Conservation (phyloP, 1,140 invertebrate genomes). For the Saxidomus purpurata region DNA sequence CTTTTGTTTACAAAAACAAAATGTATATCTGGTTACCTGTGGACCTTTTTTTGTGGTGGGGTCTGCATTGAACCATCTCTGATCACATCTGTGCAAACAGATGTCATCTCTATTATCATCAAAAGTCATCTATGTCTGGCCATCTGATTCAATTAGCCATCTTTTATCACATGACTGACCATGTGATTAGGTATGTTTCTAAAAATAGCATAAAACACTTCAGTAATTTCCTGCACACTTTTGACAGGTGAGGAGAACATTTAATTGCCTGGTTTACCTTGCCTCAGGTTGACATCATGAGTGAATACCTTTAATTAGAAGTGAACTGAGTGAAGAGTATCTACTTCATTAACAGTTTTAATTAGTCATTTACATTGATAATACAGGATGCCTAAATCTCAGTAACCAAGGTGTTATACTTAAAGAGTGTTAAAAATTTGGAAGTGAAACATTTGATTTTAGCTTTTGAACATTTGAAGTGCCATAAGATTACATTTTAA, state of each 20-base stretch:
- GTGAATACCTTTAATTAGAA: conserved; percentile 23
- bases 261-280: conserved; percentile 16
- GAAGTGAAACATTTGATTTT: too few relatives aligned
- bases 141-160: conserved; percentile 21
- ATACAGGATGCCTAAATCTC: too few relatives aligned
- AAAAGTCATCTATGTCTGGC: conserved; percentile 3
- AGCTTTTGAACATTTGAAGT: too few relatives aligned
- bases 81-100: background rate
- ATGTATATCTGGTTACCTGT: background rate
- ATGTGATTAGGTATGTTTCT: conserved; percentile 25
- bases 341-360: background rate
- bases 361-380: too few relatives aligned
- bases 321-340: background rate
- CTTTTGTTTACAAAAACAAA: background rate
- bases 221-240: conserved; percentile 21
- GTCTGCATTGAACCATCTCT: background rate
- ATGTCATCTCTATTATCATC: conserved; percentile 3
- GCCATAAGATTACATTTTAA: too few relatives aligned
- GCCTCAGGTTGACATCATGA: background rate
- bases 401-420: too few relatives aligned
- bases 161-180: conserved; percentile 33
- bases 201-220: background rate
- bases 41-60: too few relatives aligned
- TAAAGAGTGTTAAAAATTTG: too few relatives aligned
- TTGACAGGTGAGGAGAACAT: conserved; percentile 17